A percentile compares a stretch with the other conserved stretches of the same genome.
These are phyloP conservation scores for Drosophila monieri DNA, from an alignment of 2,888 invertebrate genomes.

Conservation along the genomic window DNA sequence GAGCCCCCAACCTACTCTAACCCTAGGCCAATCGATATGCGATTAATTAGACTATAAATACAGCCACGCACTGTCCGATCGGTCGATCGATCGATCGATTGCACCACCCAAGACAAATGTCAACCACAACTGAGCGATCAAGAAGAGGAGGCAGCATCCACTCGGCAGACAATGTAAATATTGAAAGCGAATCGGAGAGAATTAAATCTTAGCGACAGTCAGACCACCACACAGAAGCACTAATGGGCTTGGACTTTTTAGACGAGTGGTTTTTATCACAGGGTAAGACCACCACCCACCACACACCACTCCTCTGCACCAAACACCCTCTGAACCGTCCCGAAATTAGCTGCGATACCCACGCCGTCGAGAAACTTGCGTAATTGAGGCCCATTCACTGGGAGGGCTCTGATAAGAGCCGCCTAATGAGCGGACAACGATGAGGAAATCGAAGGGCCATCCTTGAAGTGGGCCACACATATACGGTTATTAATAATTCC, in stretches of 20 bases:
- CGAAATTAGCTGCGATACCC: constrained; percentile 35
- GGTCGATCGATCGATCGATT: constrained; percentile 50
- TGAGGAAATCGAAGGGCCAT: constrained; percentile 24
- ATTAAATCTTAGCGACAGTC: constrained; percentile 31
- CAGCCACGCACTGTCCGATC: constrained; percentile 53
- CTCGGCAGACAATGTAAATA: constrained; percentile 50
- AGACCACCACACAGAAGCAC: constrained; percentile 41
- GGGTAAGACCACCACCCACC: constrained; percentile 74
- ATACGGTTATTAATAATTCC: constrained; percentile 56
- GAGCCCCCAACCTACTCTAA: background rate
- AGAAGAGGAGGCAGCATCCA: constrained; percentile 26
- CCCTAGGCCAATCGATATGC: constrained; percentile 60
- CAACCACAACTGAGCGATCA: constrained; percentile 44
- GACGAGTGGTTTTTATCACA: constrained; percentile 84
- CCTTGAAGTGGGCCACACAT: constrained; percentile 39
- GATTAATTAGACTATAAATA: constrained; percentile 55
- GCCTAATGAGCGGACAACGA: constrained; percentile 22
- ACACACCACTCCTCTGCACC: background rate
- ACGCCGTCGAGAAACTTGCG: constrained; percentile 58
- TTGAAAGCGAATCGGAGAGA: constrained; percentile 32
- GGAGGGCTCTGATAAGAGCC: constrained; percentile 23
- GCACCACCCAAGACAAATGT: constrained; percentile 57
- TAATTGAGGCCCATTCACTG: constrained; percentile 61
- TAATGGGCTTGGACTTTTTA: constrained; percentile 82
- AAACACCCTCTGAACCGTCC: background rate